phyloP scores from a whole-genome alignment of 2,113 vertebrate species.

The Uria aalge region DNA sequence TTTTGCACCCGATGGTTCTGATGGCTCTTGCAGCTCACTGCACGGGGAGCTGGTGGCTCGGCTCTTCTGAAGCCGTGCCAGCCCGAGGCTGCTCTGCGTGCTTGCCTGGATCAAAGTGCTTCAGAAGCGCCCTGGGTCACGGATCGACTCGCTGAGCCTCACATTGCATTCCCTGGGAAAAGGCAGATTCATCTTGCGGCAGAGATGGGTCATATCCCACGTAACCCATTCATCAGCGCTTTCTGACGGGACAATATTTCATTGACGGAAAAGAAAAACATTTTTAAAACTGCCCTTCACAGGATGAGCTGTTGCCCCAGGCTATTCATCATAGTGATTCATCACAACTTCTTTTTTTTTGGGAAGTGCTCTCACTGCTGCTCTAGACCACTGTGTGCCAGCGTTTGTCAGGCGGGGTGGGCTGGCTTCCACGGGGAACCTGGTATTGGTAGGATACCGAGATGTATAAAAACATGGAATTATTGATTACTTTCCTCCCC shows the following conservation, averaged over 20 bases:
- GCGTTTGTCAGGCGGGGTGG: not conserved
- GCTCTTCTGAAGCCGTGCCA: not conserved
- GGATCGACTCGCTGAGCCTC: fast-evolving
- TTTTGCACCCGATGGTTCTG: not conserved
- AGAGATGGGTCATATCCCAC: not conserved
- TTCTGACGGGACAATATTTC: not conserved
- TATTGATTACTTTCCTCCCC: not conserved
- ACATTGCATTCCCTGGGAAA: fast-evolving
- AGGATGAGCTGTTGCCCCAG: not conserved
- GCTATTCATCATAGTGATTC: not conserved
- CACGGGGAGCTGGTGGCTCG: not conserved
- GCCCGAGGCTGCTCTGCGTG: not conserved
- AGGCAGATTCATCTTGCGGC: not conserved
- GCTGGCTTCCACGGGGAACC: not conserved
- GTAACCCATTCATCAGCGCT: not conserved
- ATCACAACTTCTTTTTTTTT: not conserved
- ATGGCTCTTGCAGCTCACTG: not conserved
- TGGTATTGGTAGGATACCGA: not conserved
- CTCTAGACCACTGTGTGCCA: not conserved
- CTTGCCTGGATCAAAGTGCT: not conserved
- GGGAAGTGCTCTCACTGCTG: not conserved
- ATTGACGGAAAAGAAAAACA: not conserved
- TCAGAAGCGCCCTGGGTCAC: not conserved
- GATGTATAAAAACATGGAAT: not conserved
- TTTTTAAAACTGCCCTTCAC: not conserved